phyloP scores from a whole-genome alignment of 2,888 invertebrate species.

The Spodoptera picta region DNA sequence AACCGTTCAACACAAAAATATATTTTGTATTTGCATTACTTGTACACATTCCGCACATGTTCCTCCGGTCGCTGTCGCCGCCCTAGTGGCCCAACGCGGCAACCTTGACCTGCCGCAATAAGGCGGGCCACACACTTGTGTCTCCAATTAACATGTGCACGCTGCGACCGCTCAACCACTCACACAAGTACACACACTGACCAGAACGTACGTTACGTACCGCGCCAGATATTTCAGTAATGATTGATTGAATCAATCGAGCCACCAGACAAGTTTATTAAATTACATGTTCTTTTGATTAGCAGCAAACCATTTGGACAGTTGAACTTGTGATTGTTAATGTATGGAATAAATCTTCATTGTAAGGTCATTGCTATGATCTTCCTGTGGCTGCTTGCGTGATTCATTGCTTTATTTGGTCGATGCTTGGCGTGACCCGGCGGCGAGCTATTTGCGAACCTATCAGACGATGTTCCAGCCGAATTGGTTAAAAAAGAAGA shows the following conservation, averaged over 20 bases:
- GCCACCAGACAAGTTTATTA: conserved; percentile 31
- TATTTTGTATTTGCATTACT: too few species aligned
- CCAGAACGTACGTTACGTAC: conserved; percentile 11
- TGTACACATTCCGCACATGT: not conserved
- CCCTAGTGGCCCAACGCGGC: conserved; percentile 14
- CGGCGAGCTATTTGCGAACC: conserved; percentile 2
- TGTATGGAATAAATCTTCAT: conserved; percentile 36
- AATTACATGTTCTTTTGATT: conserved; percentile 37
- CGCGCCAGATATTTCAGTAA: conserved; percentile 31
- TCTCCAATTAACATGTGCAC: conserved; percentile 24
- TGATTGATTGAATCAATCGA: conserved; percentile 42
- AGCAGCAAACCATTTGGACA: conserved; percentile 18
- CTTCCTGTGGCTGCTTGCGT: not conserved
- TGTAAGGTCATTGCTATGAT: conserved; percentile 34
- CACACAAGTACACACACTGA: too few species aligned
- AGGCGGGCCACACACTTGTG: conserved; percentile 22
- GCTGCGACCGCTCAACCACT: not conserved
- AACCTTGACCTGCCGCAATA: conserved; percentile 43
- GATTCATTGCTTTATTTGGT: conserved; percentile 13
- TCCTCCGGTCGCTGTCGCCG: not conserved
- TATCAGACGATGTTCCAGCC: not conserved
- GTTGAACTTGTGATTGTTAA: conserved; percentile 35
- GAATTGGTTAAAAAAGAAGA: too few species aligned
- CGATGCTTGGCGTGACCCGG: conserved; percentile 8
- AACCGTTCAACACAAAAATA: too few species aligned